Percentiles rank a stretch among this genome's conserved stretches.
Evolutionary conservation across 2,888 invertebrate genomes (phyloP).

Genomic region (Steinernema hermaphroditum): DNA sequence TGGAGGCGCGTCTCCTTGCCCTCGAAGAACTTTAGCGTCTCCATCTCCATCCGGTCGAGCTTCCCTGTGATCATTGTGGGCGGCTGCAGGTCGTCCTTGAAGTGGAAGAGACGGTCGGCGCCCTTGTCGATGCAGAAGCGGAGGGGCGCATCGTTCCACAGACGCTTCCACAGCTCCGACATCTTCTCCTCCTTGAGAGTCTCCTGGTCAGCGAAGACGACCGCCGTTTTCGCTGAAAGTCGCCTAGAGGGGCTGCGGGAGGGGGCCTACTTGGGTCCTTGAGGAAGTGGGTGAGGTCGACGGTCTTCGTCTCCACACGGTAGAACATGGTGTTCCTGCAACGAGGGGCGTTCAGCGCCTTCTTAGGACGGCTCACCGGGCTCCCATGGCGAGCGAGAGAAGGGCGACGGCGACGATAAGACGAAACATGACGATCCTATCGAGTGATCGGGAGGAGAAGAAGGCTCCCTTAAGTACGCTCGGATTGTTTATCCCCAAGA

Average conservation of each 20-base stretch:
- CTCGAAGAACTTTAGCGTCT: slow-evolving; percentile 8
- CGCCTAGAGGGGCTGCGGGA: not conserved
- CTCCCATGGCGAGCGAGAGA: too few relatives aligned
- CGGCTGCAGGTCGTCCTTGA: not conserved
- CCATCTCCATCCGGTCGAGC: not conserved
- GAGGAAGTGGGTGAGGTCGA: not conserved
- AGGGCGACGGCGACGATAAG: too few relatives aligned
- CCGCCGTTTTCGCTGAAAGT: not conserved
- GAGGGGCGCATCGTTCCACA: slow-evolving; percentile 15
- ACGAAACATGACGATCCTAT: too few relatives aligned
- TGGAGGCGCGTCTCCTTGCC: not conserved
- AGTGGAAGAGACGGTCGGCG: not conserved
- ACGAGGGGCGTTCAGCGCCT: not conserved
- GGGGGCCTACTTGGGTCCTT: slow-evolving; percentile 1
- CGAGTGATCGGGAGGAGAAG: too few relatives aligned
- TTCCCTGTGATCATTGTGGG: slow-evolving; percentile 5
- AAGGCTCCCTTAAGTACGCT: too few relatives aligned
- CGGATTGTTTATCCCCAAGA: too few relatives aligned
- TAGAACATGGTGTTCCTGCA: not conserved
- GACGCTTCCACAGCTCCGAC: not conserved
- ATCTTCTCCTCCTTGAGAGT: not conserved
- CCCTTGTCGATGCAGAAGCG: slow-evolving; percentile 13
- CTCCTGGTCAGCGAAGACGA: not conserved
- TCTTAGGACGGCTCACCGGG: too few relatives aligned
- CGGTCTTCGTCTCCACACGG: not conserved